A percentile compares a stretch with the other conserved stretches of the same genome.
phyloP scores from a whole-genome alignment of 2,888 invertebrate genomes.

The Drosophila incognita region DNA sequence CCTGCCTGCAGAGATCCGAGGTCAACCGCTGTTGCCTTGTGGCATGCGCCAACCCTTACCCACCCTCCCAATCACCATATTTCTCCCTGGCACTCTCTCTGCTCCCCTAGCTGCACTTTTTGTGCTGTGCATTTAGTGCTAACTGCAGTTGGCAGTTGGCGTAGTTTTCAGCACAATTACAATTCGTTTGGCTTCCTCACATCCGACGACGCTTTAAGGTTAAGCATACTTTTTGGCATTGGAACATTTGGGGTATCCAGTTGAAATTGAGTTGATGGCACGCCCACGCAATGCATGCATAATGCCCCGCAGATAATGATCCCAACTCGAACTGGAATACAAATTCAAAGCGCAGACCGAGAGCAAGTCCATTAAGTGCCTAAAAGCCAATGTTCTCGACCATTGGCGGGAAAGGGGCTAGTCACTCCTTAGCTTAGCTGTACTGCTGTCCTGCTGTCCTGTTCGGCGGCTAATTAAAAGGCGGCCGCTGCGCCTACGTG shows the following conservation, averaged over 20 bases:
- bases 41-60: not conserved
- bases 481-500: conserved; percentile 65
- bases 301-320: conserved; percentile 2
- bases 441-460: not conserved
- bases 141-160: conserved; percentile 9
- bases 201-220: not conserved
- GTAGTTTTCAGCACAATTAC: conserved; percentile 32
- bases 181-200: conserved; percentile 10
- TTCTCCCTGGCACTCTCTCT: not conserved
- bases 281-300: conserved; percentile 12
- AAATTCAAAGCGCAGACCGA: not conserved
- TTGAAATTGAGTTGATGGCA: conserved; percentile 39
- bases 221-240: conserved; percentile 25
- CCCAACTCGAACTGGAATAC: not conserved
- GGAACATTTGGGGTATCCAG: conserved; percentile 8
- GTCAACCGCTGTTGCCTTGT: conserved; percentile 27
- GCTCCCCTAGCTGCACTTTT: not conserved
- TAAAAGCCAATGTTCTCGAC: conserved; percentile 4
- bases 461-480: conserved; percentile 66
- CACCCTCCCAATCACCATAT: not conserved
- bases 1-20: conserved; percentile 12
- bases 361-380: conserved; percentile 59
- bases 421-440: not conserved
- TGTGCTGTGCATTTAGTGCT: conserved; percentile 7
- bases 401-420: not conserved